Conservation (phyloP, 2,888 invertebrate genomes). For the Ctenicera cuprea region DNA sequence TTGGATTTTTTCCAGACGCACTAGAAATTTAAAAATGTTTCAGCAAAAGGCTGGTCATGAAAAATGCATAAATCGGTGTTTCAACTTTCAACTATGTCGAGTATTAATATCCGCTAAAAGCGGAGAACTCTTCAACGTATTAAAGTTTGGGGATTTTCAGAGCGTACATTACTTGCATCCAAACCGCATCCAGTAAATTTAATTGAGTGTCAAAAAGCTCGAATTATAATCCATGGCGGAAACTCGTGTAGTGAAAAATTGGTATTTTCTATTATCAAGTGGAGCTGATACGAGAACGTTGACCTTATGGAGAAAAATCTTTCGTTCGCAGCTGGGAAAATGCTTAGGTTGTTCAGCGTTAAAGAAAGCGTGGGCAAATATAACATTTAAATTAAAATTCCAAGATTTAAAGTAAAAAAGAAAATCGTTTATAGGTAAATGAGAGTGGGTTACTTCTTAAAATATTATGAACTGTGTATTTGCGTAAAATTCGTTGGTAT, state of each 20-base stretch:
- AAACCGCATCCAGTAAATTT: constrained; percentile 4
- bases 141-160: not conserved
- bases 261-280: not conserved
- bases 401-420: no score
- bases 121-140: not conserved
- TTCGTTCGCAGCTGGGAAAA: not conserved
- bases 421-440: no score
- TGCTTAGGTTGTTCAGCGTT: not conserved
- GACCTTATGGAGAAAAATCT: not conserved
- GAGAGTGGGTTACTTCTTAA: no score
- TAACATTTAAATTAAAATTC: no score
- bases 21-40: not conserved
- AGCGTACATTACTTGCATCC: not conserved
- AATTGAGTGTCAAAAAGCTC: not conserved
- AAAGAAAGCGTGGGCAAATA: no score
- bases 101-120: constrained; percentile 4
- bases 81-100: not conserved
- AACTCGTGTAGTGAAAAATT: not conserved
- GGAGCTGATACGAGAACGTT: not conserved
- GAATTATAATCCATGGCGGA: not conserved
- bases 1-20: not conserved
- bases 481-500: no score
- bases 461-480: no score
- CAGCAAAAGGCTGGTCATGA: not conserved
- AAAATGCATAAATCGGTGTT: constrained; percentile 10